Conservation (phyloP, 2,888 invertebrate species). For the Andrena fulva region DNA sequence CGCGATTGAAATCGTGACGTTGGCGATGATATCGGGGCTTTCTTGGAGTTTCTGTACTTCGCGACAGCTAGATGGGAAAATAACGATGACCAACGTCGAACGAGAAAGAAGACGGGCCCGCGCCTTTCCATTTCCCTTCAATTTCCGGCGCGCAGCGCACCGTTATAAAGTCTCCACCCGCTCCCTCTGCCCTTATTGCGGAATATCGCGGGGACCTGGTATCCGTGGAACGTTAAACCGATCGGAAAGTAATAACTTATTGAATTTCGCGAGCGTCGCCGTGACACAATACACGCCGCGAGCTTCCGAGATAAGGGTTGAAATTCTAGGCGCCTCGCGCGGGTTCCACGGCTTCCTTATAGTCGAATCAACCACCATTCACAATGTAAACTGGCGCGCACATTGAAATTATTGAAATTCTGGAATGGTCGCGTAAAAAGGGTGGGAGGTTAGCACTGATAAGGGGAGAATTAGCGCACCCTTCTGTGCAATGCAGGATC, state of each 20-base stretch:
- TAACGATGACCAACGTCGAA: slow-evolving; percentile 29
- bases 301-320: neutral
- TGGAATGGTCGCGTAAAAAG: no score
- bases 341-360: no score
- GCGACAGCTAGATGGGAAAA: neutral
- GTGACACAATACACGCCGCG: neutral
- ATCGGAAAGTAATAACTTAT: slow-evolving; percentile 40
- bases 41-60: neutral
- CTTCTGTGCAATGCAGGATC: no score
- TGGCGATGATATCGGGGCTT: neutral
- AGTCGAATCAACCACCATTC: no score
- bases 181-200: slow-evolving; percentile 4
- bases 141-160: slow-evolving; percentile 73
- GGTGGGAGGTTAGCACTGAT: no score
- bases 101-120: slow-evolving; percentile 40
- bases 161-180: slow-evolving; percentile 67
- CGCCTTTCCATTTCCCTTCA: slow-evolving; percentile 78
- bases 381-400: no score
- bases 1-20: neutral
- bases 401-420: no score
- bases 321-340: neutral
- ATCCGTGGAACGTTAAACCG: slow-evolving; percentile 16
- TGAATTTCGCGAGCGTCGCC: slow-evolving; percentile 1
- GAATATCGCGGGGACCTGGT: neutral
- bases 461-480: no score